Percentiles rank a stretch among this genome's conserved stretches.
phyloP scores from a whole-genome alignment of 2,888 invertebrate species.

The Erebia epiphron region DNA sequence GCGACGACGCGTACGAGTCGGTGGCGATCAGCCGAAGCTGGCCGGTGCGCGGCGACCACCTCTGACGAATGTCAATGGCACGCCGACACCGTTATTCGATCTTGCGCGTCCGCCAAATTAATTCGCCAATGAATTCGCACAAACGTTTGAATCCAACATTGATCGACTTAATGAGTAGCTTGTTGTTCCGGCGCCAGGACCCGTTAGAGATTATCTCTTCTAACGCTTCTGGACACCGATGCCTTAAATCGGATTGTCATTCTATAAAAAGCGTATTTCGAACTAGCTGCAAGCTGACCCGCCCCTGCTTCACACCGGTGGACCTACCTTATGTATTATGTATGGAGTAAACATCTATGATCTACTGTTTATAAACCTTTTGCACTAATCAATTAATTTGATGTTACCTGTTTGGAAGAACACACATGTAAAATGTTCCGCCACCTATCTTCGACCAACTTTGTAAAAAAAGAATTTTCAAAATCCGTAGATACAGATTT shows the following conservation, averaged over 20 bases:
- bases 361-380: no score
- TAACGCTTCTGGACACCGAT: conserved; percentile 52
- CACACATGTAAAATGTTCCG: no score
- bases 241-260: conserved; percentile 51
- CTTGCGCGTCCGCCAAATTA: conserved; percentile 76
- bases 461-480: no score
- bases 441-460: no score
- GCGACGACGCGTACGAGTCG: conserved; percentile 40
- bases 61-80: conserved; percentile 81
- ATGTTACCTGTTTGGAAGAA: no score
- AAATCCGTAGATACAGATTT: no score
- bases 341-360: no score
- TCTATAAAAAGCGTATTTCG: conserved; percentile 49
- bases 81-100: conserved; percentile 78
- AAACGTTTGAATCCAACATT: conserved; percentile 69
- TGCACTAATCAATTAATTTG: no score
- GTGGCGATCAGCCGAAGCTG: conserved; percentile 41
- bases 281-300: no score
- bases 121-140: conserved; percentile 76
- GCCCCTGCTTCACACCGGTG: no score
- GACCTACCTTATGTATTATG: no score
- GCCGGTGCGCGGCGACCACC: conserved; percentile 55
- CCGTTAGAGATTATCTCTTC: conserved; percentile 68
- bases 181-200: conserved; percentile 61
- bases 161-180: conserved; percentile 74